A percentile compares a stretch with the other conserved stretches of the same genome.
These are phyloP conservation scores for Drosophila anomelani DNA, from an alignment of 2,888 invertebrate species.

Conservation along the genomic window DNA sequence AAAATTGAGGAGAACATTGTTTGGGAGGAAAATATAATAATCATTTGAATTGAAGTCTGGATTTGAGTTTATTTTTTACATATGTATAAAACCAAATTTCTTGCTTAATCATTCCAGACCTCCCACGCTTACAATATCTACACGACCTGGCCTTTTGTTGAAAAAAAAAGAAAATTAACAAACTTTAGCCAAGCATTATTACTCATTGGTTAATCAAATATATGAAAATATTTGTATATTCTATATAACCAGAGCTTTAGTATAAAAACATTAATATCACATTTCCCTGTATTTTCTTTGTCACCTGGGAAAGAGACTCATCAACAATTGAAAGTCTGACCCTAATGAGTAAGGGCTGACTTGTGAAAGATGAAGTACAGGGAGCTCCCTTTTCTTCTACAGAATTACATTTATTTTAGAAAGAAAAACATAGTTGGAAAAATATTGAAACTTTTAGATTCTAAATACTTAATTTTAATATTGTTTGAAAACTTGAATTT, in stretches of 20 bases:
- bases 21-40: slow-evolving; percentile 1
- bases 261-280: background rate
- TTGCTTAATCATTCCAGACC: slow-evolving; percentile 28
- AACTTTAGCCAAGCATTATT: background rate
- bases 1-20: background rate
- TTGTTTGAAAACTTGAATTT: too few relatives aligned
- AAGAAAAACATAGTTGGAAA: slow-evolving; percentile 9
- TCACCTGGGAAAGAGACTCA: background rate
- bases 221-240: background rate
- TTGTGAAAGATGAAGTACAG: slow-evolving; percentile 15
- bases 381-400: background rate
- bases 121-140: slow-evolving; percentile 5
- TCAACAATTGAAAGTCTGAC: slow-evolving; percentile 57
- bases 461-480: too few relatives aligned
- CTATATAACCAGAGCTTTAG: background rate
- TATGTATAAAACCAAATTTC: background rate
- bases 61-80: background rate
- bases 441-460: background rate
- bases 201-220: background rate
- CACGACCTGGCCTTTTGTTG: background rate
- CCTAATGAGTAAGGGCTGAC: slow-evolving; percentile 60
- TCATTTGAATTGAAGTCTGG: background rate
- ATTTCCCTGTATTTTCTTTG: slow-evolving; percentile 4
- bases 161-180: background rate
- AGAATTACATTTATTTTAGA: slow-evolving; percentile 4